Percentiles rank a stretch among this genome's conserved stretches.
Conservation (phyloP, 2,888 invertebrate genomes). For the Drosophila rubida region DNA sequence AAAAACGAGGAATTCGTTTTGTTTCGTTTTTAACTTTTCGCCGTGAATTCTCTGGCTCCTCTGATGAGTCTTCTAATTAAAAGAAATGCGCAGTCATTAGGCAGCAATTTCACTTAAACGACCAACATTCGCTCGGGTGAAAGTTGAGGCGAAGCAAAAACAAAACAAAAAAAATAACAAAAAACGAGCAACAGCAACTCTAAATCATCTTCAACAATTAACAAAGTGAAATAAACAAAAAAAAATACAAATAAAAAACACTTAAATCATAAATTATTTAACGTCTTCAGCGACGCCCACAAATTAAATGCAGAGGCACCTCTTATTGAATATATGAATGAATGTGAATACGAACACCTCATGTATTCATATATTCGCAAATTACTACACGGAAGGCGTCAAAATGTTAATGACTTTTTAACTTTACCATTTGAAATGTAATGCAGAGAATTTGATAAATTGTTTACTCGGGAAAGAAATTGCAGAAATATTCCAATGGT, state of each 20-base stretch:
- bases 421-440: conserved; percentile 13
- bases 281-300: conserved; percentile 55
- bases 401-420: conserved; percentile 23
- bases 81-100: conserved; percentile 77
- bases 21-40: conserved; percentile 16
- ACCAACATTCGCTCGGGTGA: conserved; percentile 60
- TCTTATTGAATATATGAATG: conserved; percentile 24
- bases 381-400: conserved; percentile 34
- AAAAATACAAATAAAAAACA: conserved; percentile 24
- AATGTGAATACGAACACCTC: conserved; percentile 8
- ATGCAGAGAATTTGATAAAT: conserved; percentile 28
- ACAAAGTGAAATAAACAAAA: conserved; percentile 32
- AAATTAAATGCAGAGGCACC: conserved; percentile 30
- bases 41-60: conserved; percentile 36
- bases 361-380: conserved; percentile 27
- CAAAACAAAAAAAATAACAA: conserved; percentile 28
- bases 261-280: conserved; percentile 58
- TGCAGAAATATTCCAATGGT: conserved; percentile 6
- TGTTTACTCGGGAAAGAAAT: conserved; percentile 3
- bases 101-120: conserved; percentile 72
- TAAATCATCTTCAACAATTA: conserved; percentile 69
- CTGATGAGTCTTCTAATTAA: conserved; percentile 73
- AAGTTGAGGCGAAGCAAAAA: conserved; percentile 52
- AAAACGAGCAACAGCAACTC: conserved; percentile 11
- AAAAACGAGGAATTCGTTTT: conserved; percentile 25